Evolutionary conservation across 2,888 invertebrate species (phyloP).

Genomic region (Aspidapion aeneum): DNA sequence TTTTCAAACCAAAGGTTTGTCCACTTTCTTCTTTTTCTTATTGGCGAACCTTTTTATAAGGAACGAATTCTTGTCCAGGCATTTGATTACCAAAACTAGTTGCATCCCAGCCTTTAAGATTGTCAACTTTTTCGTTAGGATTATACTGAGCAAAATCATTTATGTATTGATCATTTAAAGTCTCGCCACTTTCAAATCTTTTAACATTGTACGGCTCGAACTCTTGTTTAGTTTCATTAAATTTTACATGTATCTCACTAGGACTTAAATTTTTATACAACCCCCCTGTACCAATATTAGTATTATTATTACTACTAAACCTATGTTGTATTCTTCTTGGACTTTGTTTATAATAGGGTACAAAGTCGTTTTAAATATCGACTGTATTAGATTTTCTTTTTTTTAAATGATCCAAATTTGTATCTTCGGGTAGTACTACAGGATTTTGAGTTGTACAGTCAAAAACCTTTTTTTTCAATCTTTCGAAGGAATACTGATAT

Average conservation of each 20-base stretch:
- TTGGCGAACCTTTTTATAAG: conserved; percentile 12
- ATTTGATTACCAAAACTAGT: conserved; percentile 33
- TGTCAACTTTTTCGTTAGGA: too few relatives aligned
- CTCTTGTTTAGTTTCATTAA: conserved; percentile 17
- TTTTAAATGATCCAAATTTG: conserved; percentile 21
- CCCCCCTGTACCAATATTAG: conserved; percentile 30
- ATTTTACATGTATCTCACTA: conserved; percentile 26
- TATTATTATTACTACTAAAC: conserved; percentile 17
- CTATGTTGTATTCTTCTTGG: conserved; percentile 17
- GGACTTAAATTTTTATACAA: conserved; percentile 36
- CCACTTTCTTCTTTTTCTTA: conserved; percentile 39
- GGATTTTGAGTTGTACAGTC: conserved; percentile 28
- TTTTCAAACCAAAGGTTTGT: conserved; percentile 39
- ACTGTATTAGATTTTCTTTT: conserved; percentile 9
- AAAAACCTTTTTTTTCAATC: conserved; percentile 29
- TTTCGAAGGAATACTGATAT: conserved; percentile 44
- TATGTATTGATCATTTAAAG: too few relatives aligned
- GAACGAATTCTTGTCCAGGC: conserved; percentile 19
- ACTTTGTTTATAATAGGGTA: conserved; percentile 16
- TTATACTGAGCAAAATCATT: too few relatives aligned
- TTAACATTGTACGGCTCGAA: too few relatives aligned
- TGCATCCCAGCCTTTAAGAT: conserved; percentile 2
- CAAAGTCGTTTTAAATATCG: conserved; percentile 7
- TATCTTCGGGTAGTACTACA: conserved; percentile 16
- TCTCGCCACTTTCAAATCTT: too few relatives aligned